Conservation (phyloP, 2,888 invertebrate genomes). For the Campaea margaritaria region DNA sequence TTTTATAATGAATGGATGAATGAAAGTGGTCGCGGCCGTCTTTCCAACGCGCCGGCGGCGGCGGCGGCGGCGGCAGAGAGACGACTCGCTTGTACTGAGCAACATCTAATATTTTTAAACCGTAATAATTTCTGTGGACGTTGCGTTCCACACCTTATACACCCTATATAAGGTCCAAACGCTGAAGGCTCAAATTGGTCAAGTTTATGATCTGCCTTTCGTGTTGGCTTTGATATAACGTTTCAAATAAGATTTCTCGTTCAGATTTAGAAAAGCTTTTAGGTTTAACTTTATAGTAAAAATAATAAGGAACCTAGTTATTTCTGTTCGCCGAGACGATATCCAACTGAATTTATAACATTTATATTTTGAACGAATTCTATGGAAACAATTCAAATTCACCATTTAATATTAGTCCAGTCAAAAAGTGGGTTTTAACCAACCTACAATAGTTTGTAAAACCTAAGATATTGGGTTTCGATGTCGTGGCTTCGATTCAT, state of each 20-base stretch:
- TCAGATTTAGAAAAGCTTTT: constrained; percentile 13
- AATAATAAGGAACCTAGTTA: not conserved
- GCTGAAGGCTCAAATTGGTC: not conserved
- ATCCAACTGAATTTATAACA: no score
- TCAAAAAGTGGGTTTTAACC: no score
- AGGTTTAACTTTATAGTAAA: constrained; percentile 6
- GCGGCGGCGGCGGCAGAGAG: not conserved
- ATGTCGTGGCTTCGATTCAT: no score
- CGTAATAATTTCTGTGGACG: not conserved
- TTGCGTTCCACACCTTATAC: not conserved
- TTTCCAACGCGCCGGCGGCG: not conserved
- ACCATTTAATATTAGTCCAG: no score
- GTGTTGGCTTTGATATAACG: constrained; percentile 15
- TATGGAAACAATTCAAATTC: no score
- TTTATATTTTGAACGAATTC: no score
- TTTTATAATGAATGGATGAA: no score
- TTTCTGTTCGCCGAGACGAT: not conserved
- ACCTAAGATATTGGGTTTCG: no score
- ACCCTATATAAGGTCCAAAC: not conserved
- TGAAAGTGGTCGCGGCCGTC: no score
- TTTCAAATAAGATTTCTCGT: constrained; percentile 16
- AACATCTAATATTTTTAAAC: constrained; percentile 2
- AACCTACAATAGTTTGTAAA: no score
- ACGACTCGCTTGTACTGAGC: not conserved
- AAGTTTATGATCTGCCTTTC: constrained; percentile 5